These are phyloP conservation scores for Eurytoma californica DNA, from an alignment of 2,888 invertebrate species.

Conservation along the genomic window DNA sequence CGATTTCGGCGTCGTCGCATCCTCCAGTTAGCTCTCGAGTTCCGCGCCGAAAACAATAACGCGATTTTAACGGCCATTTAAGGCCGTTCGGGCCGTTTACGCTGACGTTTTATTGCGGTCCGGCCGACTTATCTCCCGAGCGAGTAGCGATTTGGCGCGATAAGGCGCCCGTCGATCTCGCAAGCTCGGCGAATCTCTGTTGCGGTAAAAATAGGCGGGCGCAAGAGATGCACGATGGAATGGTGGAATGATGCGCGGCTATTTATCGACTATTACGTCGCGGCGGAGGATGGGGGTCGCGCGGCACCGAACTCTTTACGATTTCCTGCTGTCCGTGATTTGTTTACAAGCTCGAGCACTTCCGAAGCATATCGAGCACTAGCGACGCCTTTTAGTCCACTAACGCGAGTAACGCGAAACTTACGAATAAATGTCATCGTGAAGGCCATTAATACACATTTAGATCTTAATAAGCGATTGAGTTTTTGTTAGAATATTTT, in stretches of 20 bases:
- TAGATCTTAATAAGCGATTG: background rate
- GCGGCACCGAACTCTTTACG: conserved; percentile 45
- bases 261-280: conserved; percentile 49
- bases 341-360: conserved; percentile 41
- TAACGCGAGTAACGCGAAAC: background rate
- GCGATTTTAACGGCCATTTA: conserved; percentile 69
- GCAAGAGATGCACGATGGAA: too few relatives aligned
- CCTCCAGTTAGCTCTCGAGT: conserved; percentile 46
- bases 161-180: background rate
- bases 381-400: too few relatives aligned
- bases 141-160: background rate
- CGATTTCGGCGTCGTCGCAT: conserved; percentile 60
- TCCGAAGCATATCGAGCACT: conserved; percentile 4
- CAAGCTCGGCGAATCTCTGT: background rate
- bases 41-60: conserved; percentile 68
- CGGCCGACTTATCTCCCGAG: conserved; percentile 57
- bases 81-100: conserved; percentile 66
- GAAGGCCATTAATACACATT: background rate
- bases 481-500: background rate
- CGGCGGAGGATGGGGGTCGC: conserved; percentile 17
- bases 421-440: conserved; percentile 28
- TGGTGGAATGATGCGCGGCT: conserved; percentile 7
- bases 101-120: conserved; percentile 65
- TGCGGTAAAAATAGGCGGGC: too few relatives aligned
- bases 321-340: conserved; percentile 52